A percentile compares a stretch with the other conserved stretches of the same genome.
These are phyloP conservation scores for Bubo bubo DNA, from an alignment of 2,113 vertebrate genomes.

Conservation along the genomic window DNA sequence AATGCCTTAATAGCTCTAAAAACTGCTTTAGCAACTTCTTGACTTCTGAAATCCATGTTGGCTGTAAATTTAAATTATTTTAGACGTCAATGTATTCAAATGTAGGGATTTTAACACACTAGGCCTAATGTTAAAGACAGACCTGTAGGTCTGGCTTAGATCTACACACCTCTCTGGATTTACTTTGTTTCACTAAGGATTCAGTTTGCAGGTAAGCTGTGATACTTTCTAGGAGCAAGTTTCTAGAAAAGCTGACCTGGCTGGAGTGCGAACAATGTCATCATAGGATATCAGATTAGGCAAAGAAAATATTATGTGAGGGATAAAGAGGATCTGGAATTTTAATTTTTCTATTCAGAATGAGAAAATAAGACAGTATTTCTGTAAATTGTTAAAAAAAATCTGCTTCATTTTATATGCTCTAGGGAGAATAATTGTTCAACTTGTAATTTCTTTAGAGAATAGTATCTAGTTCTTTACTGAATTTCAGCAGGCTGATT, in stretches of 20 bases:
- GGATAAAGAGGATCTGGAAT: neutral
- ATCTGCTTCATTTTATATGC: neutral
- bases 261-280: neutral
- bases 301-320: neutral
- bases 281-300: neutral
- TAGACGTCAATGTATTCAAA: neutral
- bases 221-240: neutral
- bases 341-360: neutral
- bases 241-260: neutral
- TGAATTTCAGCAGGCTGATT: neutral
- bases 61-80: neutral
- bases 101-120: neutral
- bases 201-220: neutral
- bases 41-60: neutral
- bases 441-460: neutral
- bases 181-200: neutral
- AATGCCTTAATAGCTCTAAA: neutral
- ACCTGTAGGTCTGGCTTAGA: neutral
- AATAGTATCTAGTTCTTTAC: neutral
- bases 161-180: neutral
- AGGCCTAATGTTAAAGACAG: neutral
- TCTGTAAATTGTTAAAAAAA: neutral
- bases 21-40: neutral
- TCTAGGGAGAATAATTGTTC: neutral
- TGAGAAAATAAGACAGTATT: neutral